These are phyloP conservation scores for Eudyptes chrysolophus DNA, from an alignment of 2,113 vertebrate species.

Conservation along the genomic window DNA sequence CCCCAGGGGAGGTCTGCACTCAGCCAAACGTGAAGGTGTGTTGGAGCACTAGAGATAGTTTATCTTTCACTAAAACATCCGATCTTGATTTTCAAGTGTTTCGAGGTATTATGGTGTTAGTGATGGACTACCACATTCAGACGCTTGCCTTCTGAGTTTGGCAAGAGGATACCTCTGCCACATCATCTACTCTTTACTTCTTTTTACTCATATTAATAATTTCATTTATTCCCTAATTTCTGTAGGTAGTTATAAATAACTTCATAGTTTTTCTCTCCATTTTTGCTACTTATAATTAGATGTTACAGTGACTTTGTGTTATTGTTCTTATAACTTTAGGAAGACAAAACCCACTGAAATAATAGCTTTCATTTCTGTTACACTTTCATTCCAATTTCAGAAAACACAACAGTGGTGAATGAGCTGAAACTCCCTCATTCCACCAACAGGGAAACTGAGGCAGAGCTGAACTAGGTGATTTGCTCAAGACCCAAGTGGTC, in stretches of 20 bases:
- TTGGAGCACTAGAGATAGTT: not conserved
- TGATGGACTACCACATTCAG: not conserved
- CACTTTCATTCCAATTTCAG: not conserved
- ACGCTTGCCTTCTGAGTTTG: not conserved
- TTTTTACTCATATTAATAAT: not conserved
- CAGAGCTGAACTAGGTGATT: not conserved
- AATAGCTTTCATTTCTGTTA: not conserved
- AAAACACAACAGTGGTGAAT: not conserved
- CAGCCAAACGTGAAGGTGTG: not conserved
- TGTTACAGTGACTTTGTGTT: not conserved
- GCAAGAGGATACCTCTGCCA: not conserved
- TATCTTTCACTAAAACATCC: not conserved
- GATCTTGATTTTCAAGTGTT: not conserved
- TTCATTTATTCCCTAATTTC: not conserved
- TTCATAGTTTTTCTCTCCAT: fast-evolving
- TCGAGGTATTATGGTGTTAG: not conserved
- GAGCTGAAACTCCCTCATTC: not conserved
- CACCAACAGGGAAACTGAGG: not conserved
- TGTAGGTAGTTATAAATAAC: not conserved
- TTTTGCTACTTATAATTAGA: not conserved
- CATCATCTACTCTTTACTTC: not conserved
- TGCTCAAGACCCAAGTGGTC: not conserved
- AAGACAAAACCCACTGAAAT: not conserved
- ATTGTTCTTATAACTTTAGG: not conserved
- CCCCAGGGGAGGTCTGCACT: not conserved